These are phyloP conservation scores for Semicossyphus pulcher DNA, from an alignment of 2,113 vertebrate genomes.

Conservation along the genomic window DNA sequence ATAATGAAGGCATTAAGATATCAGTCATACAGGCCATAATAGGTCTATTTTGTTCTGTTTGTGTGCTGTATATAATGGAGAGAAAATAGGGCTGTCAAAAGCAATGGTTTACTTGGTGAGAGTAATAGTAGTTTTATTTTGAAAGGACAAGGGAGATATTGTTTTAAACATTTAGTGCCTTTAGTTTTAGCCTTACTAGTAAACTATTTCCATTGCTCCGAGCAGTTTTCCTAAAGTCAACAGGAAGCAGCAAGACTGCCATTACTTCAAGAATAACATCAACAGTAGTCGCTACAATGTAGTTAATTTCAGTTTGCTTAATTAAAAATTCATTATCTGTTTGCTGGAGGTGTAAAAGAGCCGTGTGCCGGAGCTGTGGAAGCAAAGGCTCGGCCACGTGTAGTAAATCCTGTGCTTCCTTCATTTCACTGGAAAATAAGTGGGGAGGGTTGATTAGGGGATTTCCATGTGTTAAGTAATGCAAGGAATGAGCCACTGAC, in stretches of 20 bases:
- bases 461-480: conserved; percentile 76
- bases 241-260: background rate
- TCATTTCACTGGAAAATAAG: conserved; percentile 59
- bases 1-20: conserved; percentile 5
- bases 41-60: conserved; percentile 11
- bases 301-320: background rate
- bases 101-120: background rate
- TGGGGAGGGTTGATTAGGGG: conserved; percentile 63
- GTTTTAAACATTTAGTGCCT: background rate
- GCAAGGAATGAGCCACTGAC: conserved; percentile 69
- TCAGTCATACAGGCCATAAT: background rate
- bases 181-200: background rate
- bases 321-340: conserved; percentile 23
- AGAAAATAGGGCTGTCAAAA: background rate
- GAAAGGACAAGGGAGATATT: background rate
- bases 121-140: background rate
- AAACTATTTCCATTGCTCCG: background rate
- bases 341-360: conserved; percentile 6
- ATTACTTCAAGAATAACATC: background rate
- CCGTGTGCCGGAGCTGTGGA: conserved; percentile 11
- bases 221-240: background rate
- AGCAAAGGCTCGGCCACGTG: conserved; percentile 14
- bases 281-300: background rate
- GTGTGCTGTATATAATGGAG: background rate
- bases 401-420: conserved; percentile 54